Base-by-base conservation (phyloP, 2,888 invertebrate species). In the Biston stratarius region DNA sequence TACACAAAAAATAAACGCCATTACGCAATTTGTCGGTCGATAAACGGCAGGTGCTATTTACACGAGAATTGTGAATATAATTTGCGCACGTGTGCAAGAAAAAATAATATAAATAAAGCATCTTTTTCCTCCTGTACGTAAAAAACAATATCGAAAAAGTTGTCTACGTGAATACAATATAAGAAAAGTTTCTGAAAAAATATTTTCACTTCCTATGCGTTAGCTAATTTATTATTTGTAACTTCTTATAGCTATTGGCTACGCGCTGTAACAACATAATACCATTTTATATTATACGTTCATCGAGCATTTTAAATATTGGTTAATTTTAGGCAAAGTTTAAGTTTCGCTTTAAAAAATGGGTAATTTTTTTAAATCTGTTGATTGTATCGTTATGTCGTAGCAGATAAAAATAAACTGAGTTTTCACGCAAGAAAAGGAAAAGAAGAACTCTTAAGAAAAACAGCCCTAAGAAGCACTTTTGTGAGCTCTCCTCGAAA, bases 21-120 rank as follows among this genome's bases (percentile, higher is more conserved):
- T n/a, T n/a, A 8, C 44, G 52, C 51, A 45, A 8, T 12, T 15
- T 12, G 24, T 61, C 45, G 14, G 52, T 52, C 34, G 52, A 52
- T 53, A 45, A 49, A 49, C 34, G 42, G 33, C 62, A 62, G 62
- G 56, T 49, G 53, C 24, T 14, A 14, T 49, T 42, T 55, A 40
- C 42, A 42, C 5, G 45, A 6, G 11, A 15, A 38, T 38, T 15
- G 52, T 15, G 52, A 12, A 44, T 47, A 48, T 53, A 34, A 56
- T 40, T 56, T 51, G 51, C 57, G 63, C 57, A 57, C 51, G 63
- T 63, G 63, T 34, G 33, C 42, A 0, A 44, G 36, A 57, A 57
- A 63, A 53, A 47, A 5, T 38, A 49, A 42, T 56, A 49, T 36
- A 53, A 15, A 61, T 45, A 61, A 40, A 55, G 6, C 36, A 59